Percentiles rank a stretch among this genome's conserved stretches.
Conservation (phyloP, 1,140 invertebrate species). For the Gerris buenoi region DNA sequence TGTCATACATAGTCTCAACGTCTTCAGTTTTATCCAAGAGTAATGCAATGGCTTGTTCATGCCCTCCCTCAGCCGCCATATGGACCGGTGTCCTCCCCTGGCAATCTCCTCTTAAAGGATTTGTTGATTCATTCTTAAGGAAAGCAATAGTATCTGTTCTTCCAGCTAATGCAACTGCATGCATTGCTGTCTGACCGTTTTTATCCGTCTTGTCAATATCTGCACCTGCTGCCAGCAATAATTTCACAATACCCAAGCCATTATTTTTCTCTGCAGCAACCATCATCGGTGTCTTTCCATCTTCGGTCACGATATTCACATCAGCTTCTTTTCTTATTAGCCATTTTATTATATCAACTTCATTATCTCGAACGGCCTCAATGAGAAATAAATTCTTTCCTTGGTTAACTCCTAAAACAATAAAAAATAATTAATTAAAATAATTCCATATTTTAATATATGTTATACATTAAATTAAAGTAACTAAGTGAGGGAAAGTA, state of each 20-base stretch:
- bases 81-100: background rate
- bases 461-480: no score
- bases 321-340: background rate
- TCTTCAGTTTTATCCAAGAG: background rate
- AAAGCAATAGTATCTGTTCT: background rate
- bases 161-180: background rate
- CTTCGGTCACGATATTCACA: background rate
- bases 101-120: background rate
- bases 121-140: background rate
- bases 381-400: background rate
- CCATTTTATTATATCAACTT: background rate
- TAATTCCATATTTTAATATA: no score
- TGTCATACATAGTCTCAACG: background rate
- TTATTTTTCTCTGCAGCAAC: background rate
- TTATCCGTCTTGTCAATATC: background rate
- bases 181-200: background rate
- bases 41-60: background rate
- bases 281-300: background rate
- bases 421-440: background rate
- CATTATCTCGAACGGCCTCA: background rate
- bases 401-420: background rate
- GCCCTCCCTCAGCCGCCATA: background rate
- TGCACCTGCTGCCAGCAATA: background rate
- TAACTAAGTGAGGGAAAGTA: no score
- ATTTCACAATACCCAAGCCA: background rate